These are phyloP conservation scores for Doris montereyensis DNA, from an alignment of 2,888 invertebrate species.

Conservation along the genomic window DNA sequence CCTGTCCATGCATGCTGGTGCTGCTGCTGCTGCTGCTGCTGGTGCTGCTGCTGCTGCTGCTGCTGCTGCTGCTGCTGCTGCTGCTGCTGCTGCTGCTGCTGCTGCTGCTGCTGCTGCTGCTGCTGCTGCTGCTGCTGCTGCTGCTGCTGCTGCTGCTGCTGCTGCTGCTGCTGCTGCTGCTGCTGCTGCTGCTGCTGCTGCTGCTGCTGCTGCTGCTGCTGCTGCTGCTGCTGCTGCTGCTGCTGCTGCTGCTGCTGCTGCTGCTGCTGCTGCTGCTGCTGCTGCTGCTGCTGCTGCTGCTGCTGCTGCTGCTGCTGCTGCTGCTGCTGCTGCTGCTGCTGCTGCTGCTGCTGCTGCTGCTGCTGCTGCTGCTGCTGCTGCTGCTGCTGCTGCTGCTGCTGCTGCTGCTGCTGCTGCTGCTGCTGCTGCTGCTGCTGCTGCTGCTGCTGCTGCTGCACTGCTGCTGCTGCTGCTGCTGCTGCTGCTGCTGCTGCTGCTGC, in stretches of 20 bases:
- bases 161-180: neutral
- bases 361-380: neutral
- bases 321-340: neutral
- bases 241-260: neutral
- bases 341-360: neutral
- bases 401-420: neutral
- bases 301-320: too few species aligned
- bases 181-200: neutral
- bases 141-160: neutral
- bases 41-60: neutral
- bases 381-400: neutral
- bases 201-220: neutral
- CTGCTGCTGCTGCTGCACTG: neutral
- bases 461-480: neutral
- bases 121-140: too few species aligned
- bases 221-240: neutral
- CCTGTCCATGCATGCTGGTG: too few species aligned
- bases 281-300: neutral
- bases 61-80: neutral
- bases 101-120: neutral
- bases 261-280: neutral
- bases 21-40: neutral
- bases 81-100: neutral
- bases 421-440: neutral
- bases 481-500: too few species aligned